Evolutionary conservation across 2,888 invertebrate genomes (phyloP).

Genomic region (Lypha dubia): DNA sequence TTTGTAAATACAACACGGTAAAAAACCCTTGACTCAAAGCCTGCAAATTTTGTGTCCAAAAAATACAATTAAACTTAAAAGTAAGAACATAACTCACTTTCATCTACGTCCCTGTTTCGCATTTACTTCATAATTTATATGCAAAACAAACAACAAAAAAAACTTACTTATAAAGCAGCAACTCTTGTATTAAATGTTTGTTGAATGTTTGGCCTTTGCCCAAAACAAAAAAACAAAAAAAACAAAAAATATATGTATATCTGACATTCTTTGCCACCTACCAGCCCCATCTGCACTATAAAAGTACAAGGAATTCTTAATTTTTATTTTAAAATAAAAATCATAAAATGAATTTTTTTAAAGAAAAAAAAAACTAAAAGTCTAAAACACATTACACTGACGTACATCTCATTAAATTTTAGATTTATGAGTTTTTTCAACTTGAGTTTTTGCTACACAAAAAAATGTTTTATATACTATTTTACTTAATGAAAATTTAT

Average conservation of each 20-base stretch:
- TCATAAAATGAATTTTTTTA: slow-evolving; percentile 48
- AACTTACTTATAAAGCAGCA: slow-evolving; percentile 31
- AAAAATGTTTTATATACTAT: slow-evolving; percentile 51
- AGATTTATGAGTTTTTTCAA: background rate
- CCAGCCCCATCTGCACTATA: background rate
- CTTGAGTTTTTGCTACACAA: slow-evolving; percentile 31
- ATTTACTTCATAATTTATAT: slow-evolving; percentile 21
- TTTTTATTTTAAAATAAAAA: slow-evolving; percentile 43
- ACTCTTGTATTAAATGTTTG: slow-evolving; percentile 48
- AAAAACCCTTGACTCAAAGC: background rate
- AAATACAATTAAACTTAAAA: background rate
- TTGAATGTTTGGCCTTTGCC: slow-evolving; percentile 22
- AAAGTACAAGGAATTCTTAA: slow-evolving; percentile 27
- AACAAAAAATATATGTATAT: too few relatives aligned
- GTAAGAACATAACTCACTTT: background rate
- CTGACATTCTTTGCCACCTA: background rate
- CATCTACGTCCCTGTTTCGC: background rate
- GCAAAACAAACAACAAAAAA: slow-evolving; percentile 36
- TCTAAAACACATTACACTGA: slow-evolving; percentile 35
- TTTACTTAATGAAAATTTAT: slow-evolving; percentile 68
- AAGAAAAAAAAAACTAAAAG: too few relatives aligned
- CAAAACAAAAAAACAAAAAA: too few relatives aligned
- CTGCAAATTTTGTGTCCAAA: background rate
- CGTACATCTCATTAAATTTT: background rate
- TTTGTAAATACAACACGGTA: background rate